phyloP scores from a whole-genome alignment of 1,140 invertebrate genomes.

The Saccostrea cuccullata region DNA sequence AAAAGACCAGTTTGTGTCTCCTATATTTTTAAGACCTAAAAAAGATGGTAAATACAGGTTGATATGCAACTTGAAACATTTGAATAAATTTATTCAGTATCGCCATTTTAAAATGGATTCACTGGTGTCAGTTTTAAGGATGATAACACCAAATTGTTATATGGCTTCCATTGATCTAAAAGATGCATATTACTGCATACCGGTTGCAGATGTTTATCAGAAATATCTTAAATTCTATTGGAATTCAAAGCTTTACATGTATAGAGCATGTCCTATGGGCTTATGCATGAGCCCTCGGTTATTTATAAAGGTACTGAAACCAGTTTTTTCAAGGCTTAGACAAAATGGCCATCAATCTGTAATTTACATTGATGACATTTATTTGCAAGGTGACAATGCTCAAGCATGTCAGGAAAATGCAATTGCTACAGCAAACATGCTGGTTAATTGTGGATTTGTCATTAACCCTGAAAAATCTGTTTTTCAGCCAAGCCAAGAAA shows the following conservation, averaged over 20 bases:
- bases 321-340: background rate
- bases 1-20: constrained; percentile 55
- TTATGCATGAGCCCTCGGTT: background rate
- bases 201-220: constrained; percentile 33
- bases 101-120: constrained; percentile 67
- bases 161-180: too few relatives aligned
- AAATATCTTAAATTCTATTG: constrained; percentile 31
- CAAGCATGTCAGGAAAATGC: background rate
- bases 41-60: background rate
- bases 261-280: background rate
- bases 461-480: too few relatives aligned
- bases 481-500: too few relatives aligned
- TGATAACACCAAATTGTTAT: constrained; percentile 56
- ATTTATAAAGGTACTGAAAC: background rate
- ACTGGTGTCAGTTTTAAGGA: constrained; percentile 41
- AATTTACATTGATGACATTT: constrained; percentile 3
- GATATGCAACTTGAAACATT: constrained; percentile 54
- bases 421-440: too few relatives aligned
- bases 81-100: constrained; percentile 50
- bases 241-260: constrained; percentile 6
- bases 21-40: constrained; percentile 60
- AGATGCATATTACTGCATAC: constrained; percentile 35
- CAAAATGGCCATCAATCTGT: background rate
- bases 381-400: background rate
- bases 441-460: too few relatives aligned